Evolutionary conservation across 2,888 invertebrate species (phyloP).

Genomic region (Limnephilus rhombicus): DNA sequence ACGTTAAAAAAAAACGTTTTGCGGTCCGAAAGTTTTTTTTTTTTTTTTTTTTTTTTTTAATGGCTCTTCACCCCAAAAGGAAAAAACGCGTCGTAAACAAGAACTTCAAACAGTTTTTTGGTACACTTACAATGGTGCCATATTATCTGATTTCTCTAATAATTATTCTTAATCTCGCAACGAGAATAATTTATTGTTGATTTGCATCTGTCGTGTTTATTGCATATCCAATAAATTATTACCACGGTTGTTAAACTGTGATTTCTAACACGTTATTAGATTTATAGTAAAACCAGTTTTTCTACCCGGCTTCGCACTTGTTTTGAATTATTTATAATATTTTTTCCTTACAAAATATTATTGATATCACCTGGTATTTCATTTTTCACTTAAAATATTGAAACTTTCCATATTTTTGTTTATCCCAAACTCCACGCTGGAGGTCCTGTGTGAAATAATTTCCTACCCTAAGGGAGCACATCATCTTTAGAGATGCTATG

Average conservation of each 20-base stretch:
- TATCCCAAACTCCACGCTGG: no score
- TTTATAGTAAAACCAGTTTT: background rate
- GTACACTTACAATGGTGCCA: constrained; percentile 21
- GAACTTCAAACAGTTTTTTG: constrained; percentile 8
- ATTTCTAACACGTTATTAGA: background rate
- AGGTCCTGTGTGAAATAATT: no score
- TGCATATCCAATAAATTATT: background rate
- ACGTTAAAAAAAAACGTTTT: constrained; percentile 13
- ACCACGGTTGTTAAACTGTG: background rate
- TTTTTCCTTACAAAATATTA: background rate
- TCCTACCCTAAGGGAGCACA: no score
- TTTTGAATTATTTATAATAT: background rate
- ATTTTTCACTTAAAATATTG: background rate
- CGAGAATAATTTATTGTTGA: background rate
- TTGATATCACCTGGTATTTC: background rate
- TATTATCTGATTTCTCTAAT: constrained; percentile 16
- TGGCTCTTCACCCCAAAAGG: no score
- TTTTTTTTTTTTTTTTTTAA: no score
- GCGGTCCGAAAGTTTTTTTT: constrained; percentile 7
- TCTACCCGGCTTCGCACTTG: background rate
- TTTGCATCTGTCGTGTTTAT: background rate
- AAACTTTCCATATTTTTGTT: background rate
- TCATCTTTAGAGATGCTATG: no score
- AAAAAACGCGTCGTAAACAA: background rate
- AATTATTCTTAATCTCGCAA: background rate